Conservation (phyloP, 2,888 invertebrate genomes). For the Nomada ruficornis region DNA sequence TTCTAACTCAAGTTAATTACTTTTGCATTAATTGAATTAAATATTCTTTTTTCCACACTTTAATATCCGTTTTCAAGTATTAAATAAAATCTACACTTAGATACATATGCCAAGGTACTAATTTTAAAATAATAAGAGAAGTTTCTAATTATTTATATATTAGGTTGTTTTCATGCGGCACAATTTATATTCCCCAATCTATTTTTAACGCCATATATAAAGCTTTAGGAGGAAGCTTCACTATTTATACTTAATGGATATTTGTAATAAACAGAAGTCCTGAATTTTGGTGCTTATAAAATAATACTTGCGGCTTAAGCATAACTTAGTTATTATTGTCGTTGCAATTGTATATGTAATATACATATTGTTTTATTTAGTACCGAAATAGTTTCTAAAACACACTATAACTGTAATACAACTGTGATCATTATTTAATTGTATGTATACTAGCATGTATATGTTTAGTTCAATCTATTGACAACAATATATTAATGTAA, state of each 20-base stretch:
- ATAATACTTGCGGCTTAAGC: slow-evolving; percentile 9
- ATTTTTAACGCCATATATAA: not conserved
- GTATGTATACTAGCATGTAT: not conserved
- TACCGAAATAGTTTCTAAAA: slow-evolving; percentile 7
- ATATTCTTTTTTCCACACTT: not conserved
- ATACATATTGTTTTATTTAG: slow-evolving; percentile 16
- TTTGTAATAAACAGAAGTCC: slow-evolving; percentile 5
- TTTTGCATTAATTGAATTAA: not conserved
- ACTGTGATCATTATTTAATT: slow-evolving; percentile 13
- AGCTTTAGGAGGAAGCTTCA: not conserved
- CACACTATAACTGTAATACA: not conserved
- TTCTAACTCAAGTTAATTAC: not conserved
- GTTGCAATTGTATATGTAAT: not conserved
- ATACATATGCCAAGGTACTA: too few relatives aligned
- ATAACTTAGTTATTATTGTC: not conserved
- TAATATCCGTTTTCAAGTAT: not conserved
- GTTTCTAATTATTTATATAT: not conserved
- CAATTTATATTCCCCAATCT: not conserved
- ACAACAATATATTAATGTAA: slow-evolving; percentile 13
- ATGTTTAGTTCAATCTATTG: not conserved
- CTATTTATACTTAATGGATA: not conserved
- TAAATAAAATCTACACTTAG: not conserved
- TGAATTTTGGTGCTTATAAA: slow-evolving; percentile 24
- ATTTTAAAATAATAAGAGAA: not conserved
- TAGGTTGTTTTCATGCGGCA: too few relatives aligned